Conservation (phyloP, 1,140 invertebrate genomes). For the Neelides sp. region DNA sequence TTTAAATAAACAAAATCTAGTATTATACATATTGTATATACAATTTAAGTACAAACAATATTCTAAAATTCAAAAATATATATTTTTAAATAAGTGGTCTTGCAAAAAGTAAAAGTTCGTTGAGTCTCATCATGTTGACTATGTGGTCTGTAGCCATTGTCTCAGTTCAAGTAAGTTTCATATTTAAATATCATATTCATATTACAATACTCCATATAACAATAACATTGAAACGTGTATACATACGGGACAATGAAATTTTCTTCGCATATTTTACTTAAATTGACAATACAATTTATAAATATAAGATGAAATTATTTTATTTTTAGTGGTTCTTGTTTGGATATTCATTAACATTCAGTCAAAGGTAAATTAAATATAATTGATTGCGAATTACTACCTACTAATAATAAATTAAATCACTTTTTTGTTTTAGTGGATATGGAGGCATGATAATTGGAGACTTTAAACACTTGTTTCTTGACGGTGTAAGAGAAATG, state of each 20-base stretch:
- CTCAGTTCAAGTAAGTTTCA: slow-evolving; percentile 4
- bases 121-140: slow-evolving; percentile 1
- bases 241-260: not conserved
- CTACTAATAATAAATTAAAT: slow-evolving; percentile 4
- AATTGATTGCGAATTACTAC: not conserved
- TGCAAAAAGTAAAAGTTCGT: slow-evolving; percentile 6
- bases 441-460: slow-evolving; percentile 7
- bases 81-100: slow-evolving; percentile 2
- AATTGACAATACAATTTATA: not conserved
- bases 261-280: not conserved
- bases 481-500: slow-evolving; percentile 1
- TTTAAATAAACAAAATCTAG: not conserved
- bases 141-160: slow-evolving; percentile 7
- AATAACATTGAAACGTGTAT: not conserved
- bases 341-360: not conserved
- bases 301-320: not conserved
- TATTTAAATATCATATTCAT: not conserved
- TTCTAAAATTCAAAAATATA: not conserved
- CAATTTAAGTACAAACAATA: not conserved
- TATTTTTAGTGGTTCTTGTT: not conserved
- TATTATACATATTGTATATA: not conserved
- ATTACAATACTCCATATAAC: not conserved
- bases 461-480: slow-evolving; percentile 8
- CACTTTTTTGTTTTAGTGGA: slow-evolving; percentile 1
- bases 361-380: not conserved